phyloP scores from a whole-genome alignment of 2,888 invertebrate species.

The Cheilosia grossa region DNA sequence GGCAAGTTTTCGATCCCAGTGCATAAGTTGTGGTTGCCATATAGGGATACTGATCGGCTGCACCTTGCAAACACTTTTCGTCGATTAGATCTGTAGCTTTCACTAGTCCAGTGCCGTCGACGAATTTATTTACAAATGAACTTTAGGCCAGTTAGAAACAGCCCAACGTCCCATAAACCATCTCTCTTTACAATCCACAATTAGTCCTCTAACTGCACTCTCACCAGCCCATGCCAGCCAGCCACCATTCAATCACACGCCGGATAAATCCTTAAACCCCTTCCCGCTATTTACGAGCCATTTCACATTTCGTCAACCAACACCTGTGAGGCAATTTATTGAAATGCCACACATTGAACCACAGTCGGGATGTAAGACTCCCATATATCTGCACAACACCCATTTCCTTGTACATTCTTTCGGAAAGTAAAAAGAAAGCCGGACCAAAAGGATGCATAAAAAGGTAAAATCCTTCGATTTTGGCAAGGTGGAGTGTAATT shows the following conservation, averaged over 20 bases:
- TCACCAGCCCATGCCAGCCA: neutral
- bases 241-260: constrained; percentile 7
- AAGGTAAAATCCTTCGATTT: constrained; percentile 68
- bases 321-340: constrained; percentile 53
- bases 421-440: constrained; percentile 7
- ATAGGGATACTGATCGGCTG: no score
- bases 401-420: constrained; percentile 20
- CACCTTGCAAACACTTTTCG: no score
- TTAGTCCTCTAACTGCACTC: constrained; percentile 13
- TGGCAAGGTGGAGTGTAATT: constrained; percentile 75
- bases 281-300: constrained; percentile 53
- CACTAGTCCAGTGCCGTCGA: no score
- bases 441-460: constrained; percentile 55
- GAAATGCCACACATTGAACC: constrained; percentile 44
- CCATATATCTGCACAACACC: constrained; percentile 39
- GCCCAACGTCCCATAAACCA: neutral
- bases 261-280: constrained; percentile 10
- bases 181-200: constrained; percentile 14
- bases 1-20: no score
- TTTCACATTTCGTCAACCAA: constrained; percentile 42
- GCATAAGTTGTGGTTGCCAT: no score
- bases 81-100: no score
- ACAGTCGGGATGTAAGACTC: constrained; percentile 6
- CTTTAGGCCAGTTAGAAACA: neutral
- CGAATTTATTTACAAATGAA: no score